phyloP scores from a whole-genome alignment of 1,140 invertebrate species.

The Phortica variegata region DNA sequence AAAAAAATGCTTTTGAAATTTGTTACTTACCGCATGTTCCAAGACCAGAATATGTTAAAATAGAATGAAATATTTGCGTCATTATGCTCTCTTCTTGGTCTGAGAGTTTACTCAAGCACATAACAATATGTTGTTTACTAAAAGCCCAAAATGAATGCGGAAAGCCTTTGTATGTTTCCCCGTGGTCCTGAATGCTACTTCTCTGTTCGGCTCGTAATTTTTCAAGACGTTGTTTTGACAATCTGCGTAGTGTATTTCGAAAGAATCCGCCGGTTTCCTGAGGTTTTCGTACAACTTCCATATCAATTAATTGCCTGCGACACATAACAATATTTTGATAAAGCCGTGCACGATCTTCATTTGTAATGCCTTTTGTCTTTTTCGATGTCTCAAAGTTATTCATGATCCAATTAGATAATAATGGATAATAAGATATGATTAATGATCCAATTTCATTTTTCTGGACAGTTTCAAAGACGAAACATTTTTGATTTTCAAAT shows the following conservation, averaged over 20 bases:
- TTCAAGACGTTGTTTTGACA: conserved; percentile 85
- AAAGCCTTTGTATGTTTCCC: conserved; percentile 86
- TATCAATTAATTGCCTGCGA: conserved; percentile 78
- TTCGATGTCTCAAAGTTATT: conserved; percentile 71
- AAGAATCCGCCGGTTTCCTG: conserved; percentile 80
- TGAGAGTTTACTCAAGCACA: conserved; percentile 80
- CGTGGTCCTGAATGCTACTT: conserved; percentile 64
- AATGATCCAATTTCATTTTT: conserved; percentile 90
- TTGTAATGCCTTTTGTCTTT: conserved; percentile 66
- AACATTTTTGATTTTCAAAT: conserved; percentile 75
- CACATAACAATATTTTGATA: conserved; percentile 81
- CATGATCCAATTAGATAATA: conserved; percentile 81
- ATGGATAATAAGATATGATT: conserved; percentile 87
- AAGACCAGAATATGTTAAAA: conserved; percentile 81
- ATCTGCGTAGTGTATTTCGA: conserved; percentile 79
- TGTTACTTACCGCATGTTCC: conserved; percentile 64
- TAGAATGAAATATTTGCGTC: conserved; percentile 74
- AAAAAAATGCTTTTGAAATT: too few relatives aligned
- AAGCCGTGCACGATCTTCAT: conserved; percentile 78
- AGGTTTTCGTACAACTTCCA: conserved; percentile 77
- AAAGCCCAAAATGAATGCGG: conserved; percentile 88
- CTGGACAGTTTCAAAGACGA: conserved; percentile 88
- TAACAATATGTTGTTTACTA: conserved; percentile 74
- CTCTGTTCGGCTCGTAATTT: conserved; percentile 80
- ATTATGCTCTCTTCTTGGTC: conserved; percentile 85